A percentile compares a stretch with the other conserved stretches of the same genome.
Conservation (phyloP, 2,113 vertebrate species). For the Mellivora capensis region DNA sequence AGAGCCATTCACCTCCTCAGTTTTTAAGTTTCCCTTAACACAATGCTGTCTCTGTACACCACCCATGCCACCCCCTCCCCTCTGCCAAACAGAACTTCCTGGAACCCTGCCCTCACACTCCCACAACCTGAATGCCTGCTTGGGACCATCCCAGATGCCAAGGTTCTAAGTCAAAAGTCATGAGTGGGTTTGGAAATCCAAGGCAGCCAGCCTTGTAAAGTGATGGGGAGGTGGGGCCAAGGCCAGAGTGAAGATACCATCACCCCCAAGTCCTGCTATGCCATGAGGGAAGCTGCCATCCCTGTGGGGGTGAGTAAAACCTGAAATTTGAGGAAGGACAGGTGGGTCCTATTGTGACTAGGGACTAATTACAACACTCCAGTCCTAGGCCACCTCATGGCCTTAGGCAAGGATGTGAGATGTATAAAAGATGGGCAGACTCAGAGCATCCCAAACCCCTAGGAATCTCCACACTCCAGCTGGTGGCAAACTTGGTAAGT, state of each 20-base stretch:
- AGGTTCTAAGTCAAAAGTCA: constrained; percentile 62
- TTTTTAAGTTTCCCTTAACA: neutral
- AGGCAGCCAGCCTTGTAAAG: constrained; percentile 44
- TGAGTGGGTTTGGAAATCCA: constrained; percentile 60
- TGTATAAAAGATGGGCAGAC: constrained; percentile 55
- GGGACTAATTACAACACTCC: constrained; percentile 57
- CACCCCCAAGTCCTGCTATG: neutral
- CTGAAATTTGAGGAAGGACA: constrained; percentile 72
- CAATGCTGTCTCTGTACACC: neutral
- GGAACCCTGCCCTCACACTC: neutral
- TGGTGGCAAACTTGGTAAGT: constrained; percentile 41
- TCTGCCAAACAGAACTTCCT: neutral
- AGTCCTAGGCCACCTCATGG: constrained; percentile 14
- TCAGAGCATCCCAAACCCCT: neutral
- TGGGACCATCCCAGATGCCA: constrained; percentile 59
- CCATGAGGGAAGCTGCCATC: constrained; percentile 2
- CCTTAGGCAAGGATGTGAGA: neutral
- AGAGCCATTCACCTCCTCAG: neutral
- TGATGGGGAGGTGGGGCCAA: neutral
- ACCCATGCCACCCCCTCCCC: neutral
- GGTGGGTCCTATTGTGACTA: constrained; percentile 52
- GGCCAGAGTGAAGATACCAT: neutral
- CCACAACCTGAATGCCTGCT: neutral
- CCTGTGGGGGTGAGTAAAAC: constrained; percentile 66
- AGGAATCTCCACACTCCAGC: neutral